phyloP scores from a whole-genome alignment of 2,113 vertebrate species.

The Peucedramus taeniatus region DNA sequence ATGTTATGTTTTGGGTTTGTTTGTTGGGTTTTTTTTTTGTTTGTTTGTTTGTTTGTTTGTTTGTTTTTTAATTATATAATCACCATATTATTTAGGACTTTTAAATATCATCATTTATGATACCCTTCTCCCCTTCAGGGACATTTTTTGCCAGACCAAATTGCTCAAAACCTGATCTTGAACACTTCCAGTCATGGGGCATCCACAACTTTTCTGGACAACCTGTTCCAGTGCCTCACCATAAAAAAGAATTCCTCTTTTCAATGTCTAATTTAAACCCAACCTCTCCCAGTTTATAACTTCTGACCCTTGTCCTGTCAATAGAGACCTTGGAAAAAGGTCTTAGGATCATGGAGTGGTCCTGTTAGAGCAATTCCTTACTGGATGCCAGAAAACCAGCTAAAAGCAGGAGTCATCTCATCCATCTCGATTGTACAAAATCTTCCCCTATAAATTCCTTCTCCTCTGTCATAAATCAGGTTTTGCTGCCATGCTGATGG shows the following conservation, averaged over 20 bases:
- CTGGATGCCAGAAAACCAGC: background rate
- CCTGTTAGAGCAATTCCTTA: background rate
- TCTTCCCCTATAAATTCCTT: background rate
- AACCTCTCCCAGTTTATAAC: background rate
- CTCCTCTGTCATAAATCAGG: background rate
- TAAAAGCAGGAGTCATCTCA: background rate
- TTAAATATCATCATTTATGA: background rate
- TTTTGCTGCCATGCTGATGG: background rate
- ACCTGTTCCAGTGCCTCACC: background rate
- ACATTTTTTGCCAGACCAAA: background rate
- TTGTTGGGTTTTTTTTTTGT: background rate
- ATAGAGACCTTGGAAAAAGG: background rate
- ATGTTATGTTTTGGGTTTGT: fast-evolving
- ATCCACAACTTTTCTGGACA: background rate
- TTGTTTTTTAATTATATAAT: background rate
- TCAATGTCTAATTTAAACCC: background rate
- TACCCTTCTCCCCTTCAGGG: background rate
- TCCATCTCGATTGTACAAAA: background rate
- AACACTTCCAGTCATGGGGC: background rate
- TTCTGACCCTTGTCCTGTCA: background rate
- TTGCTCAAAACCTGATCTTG: background rate
- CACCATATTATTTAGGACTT: background rate
- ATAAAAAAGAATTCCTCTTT: background rate
- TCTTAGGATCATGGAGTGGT: background rate
- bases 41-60: background rate